Evolutionary conservation across 2,888 invertebrate species (phyloP), one percentile per base, ranked within the genome.

Genomic region (Euspilapteryx auroguttella): DNA sequence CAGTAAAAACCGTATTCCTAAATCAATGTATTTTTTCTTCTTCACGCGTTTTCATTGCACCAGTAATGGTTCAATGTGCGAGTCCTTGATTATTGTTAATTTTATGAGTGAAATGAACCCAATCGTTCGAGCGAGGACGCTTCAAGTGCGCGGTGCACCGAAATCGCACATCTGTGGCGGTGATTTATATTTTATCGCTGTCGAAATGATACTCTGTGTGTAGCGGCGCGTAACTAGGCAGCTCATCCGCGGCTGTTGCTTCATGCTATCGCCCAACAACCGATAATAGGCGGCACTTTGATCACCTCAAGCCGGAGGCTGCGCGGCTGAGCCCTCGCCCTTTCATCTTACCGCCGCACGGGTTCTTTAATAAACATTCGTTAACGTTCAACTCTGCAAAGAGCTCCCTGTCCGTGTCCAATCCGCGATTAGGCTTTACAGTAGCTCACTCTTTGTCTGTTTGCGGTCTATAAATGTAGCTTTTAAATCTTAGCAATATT

Each of bases 271-370:
- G 53, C 49, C 54, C 52, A 50, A 58, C 62, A 50, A 55, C 43
- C 50, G 61, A 62, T 63, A 63, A 59, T 51, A 26, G 56, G 48
- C 61, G 56, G 55, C 46, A 37, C 65, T 62, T 34, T 68, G 63
- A 64, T 56, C 40, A 27, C 34, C 31, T 14, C 35, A 32, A 33
- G 36, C 32, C 13, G 23, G 14, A 21, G 17, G 31, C 29, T 34
- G 34, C 35, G 32, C 30, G 4, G 20, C 17, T 17, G 5, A 6
- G 5, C 5, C 14, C 22, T 33, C 35, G 29, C 28, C 41, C 51
- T 66, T 71, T 71, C 56, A 65, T 57, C 55, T 49, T 41, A 48
- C 68, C 69, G 68, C 12, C 24, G 17, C 17, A 5, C 49, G 49
- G 42, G 54, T 49, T 40, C 50, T 52, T 48, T 55, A 58, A 58